These are phyloP conservation scores for Dorcus parallelipipedus DNA, from an alignment of 2,888 invertebrate genomes.

Conservation along the genomic window DNA sequence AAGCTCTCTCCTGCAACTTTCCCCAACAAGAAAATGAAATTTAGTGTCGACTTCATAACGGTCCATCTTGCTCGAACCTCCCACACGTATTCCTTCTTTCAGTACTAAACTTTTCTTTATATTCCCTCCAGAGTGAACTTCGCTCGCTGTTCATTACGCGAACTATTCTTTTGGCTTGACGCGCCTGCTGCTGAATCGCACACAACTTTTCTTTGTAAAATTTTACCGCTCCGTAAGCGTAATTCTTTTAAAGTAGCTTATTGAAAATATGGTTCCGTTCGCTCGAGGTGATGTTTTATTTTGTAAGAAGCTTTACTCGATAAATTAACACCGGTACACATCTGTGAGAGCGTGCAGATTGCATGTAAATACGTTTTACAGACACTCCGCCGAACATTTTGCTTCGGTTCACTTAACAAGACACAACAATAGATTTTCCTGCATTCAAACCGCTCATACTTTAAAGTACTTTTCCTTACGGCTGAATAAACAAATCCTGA, in stretches of 20 bases:
- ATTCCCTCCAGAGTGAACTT: constrained; percentile 44
- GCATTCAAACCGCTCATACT: constrained; percentile 1
- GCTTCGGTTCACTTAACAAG: constrained; percentile 1
- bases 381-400: neutral
- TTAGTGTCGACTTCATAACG: constrained; percentile 38
- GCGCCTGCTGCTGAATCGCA: constrained; percentile 35
- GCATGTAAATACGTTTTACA: constrained; percentile 3
- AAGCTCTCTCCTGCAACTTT: constrained; percentile 31
- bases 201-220: constrained; percentile 34
- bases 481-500: neutral
- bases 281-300: constrained; percentile 21
- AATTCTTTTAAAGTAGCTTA: constrained; percentile 43
- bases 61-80: constrained; percentile 37
- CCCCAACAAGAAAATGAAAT: constrained; percentile 44
- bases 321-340: constrained; percentile 3
- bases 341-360: neutral
- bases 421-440: neutral
- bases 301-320: constrained; percentile 4
- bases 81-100: constrained; percentile 41
- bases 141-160: constrained; percentile 44
- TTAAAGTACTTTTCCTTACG: constrained; percentile 1
- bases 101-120: constrained; percentile 47
- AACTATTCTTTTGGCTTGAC: constrained; percentile 44
- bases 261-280: constrained; percentile 41
- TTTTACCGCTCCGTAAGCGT: constrained; percentile 32